Percentiles rank a stretch among this genome's conserved stretches.
phyloP scores from a whole-genome alignment of 2,888 invertebrate genomes.

The Diaprepes abbreviatus region DNA sequence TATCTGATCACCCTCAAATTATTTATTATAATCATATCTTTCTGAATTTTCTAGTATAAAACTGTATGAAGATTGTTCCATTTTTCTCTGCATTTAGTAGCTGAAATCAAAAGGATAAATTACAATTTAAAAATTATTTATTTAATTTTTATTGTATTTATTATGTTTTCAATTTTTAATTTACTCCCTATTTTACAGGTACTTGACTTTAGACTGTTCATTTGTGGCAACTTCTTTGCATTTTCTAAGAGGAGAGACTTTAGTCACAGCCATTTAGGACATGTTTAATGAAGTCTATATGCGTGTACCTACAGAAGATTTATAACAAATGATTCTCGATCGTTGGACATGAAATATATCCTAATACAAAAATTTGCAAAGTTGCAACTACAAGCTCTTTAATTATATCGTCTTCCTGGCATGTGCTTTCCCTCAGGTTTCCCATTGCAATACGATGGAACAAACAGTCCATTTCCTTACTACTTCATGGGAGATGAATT shows the following conservation, averaged over 20 bases:
- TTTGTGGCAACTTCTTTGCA: background rate
- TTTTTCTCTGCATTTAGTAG: conserved; percentile 36
- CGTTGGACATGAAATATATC: conserved; percentile 53
- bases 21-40: no score
- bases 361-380: conserved; percentile 55
- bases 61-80: conserved; percentile 33
- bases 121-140: background rate
- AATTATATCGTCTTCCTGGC: conserved; percentile 58
- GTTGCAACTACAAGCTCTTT: conserved; percentile 58
- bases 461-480: conserved; percentile 1
- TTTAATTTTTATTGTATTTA: background rate
- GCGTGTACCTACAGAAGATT: background rate
- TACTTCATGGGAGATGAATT: conserved; percentile 18
- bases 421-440: conserved; percentile 24
- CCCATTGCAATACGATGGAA: background rate
- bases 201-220: background rate
- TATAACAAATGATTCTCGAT: background rate
- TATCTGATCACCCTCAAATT: no score
- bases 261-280: conserved; percentile 6
- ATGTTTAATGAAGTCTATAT: background rate
- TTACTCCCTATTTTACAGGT: background rate
- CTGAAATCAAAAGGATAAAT: conserved; percentile 19
- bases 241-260: conserved; percentile 7
- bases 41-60: no score
- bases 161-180: background rate